Conservation (phyloP, 2,797 vertebrate species). For the Lacerta bilineata region DNA sequence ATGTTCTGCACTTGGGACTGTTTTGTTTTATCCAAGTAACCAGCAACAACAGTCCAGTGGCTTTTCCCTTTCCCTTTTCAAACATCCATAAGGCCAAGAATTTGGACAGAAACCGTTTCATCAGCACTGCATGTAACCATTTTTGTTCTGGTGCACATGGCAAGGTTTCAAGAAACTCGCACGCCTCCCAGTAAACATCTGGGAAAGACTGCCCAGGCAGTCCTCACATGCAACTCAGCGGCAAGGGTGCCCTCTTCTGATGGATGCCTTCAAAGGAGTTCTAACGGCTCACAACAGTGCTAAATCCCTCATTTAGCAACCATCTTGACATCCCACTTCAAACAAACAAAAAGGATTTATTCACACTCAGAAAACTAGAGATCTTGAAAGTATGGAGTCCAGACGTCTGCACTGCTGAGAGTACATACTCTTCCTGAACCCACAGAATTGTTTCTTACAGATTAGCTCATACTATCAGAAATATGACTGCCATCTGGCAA, state of each 20-base stretch:
- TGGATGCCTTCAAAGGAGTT: not conserved
- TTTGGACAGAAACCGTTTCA: constrained; percentile 23
- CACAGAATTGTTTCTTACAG: not conserved
- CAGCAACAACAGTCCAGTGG: constrained; percentile 21
- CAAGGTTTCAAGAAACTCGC: not conserved
- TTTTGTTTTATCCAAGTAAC: constrained; percentile 30
- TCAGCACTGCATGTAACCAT: rapidly evolving
- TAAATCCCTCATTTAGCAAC: not conserved
- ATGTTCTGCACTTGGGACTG: constrained; percentile 31
- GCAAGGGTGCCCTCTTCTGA: constrained; percentile 12
- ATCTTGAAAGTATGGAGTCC: not conserved
- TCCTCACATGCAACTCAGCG: not conserved
- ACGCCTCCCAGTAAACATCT: no score
- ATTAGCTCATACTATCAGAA: not conserved
- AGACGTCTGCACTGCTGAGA: not conserved
- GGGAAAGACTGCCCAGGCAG: not conserved
- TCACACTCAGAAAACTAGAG: not conserved
- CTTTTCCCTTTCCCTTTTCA: constrained; percentile 12
- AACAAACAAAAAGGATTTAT: not conserved
- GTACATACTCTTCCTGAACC: not conserved
- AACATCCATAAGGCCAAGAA: not conserved
- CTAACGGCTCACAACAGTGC: not conserved
- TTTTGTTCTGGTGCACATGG: not conserved
- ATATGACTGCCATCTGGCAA: not conserved
- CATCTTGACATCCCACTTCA: not conserved